A percentile compares a stretch with the other conserved stretches of the same genome.
Evolutionary conservation across 2,113 vertebrate genomes (phyloP).

Genomic region (Lasiurus cinereus): DNA sequence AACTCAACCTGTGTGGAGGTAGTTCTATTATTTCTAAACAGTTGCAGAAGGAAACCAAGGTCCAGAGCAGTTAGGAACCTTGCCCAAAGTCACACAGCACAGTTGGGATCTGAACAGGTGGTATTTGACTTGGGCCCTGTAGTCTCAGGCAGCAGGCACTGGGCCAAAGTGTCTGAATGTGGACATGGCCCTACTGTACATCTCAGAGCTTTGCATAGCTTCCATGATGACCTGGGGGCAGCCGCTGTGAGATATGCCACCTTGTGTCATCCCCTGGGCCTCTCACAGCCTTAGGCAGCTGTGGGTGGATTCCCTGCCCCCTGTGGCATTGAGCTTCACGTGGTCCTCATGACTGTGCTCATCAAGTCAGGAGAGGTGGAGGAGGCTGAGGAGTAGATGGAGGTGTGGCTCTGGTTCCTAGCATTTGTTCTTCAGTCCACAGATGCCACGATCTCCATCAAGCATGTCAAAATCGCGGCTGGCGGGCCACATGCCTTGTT

Average conservation of each 20-base stretch:
- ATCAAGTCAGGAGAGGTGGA: conserved; percentile 85
- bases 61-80: conserved; percentile 25
- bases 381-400: conserved; percentile 86
- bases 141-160: neutral
- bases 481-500: too few relatives aligned
- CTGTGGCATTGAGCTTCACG: conserved; percentile 91
- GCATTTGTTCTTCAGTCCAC: conserved; percentile 90
- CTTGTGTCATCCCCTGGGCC: fast-evolving
- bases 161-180: neutral
- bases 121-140: neutral
- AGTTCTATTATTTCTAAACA: neutral
- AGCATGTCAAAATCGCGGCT: neutral
- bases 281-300: conserved; percentile 88
- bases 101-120: neutral
- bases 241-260: fast-evolving
- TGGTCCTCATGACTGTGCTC: conserved; percentile 89
- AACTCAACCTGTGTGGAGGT: neutral
- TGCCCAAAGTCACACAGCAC: neutral
- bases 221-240: neutral
- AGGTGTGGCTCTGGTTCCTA: conserved; percentile 89
- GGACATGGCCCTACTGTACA: fast-evolving
- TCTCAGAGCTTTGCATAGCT: neutral
- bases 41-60: neutral
- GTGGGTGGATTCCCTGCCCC: conserved; percentile 89
- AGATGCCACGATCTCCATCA: conserved; percentile 84